Evolutionary conservation across 2,113 vertebrate species (phyloP).

Genomic region (Eulemur macaco): DNA sequence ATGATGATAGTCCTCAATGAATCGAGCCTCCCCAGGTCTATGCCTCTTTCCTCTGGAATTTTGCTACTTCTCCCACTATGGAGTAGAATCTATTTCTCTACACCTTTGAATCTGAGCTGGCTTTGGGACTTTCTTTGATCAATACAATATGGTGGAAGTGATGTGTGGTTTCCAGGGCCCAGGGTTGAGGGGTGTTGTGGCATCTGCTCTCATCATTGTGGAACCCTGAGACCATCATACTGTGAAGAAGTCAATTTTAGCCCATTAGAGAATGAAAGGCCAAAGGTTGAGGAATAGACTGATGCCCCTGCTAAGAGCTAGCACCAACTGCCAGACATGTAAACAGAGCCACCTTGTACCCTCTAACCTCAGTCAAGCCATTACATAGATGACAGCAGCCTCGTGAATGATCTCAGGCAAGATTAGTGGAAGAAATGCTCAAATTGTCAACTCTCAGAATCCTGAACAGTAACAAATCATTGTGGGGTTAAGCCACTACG

Average conservation of each 20-base stretch:
- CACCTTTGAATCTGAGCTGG: background rate
- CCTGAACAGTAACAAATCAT: background rate
- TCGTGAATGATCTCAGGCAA: background rate
- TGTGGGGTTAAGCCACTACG: background rate
- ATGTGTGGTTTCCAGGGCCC: background rate
- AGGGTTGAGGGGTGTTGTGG: background rate
- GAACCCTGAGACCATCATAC: background rate
- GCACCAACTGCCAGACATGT: background rate
- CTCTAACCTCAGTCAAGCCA: background rate
- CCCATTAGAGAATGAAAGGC: background rate
- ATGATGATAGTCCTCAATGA: background rate
- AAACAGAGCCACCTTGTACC: background rate
- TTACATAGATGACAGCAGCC: background rate
- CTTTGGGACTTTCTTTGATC: background rate
- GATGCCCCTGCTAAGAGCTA: background rate
- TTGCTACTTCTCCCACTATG: background rate
- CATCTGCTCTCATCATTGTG: background rate
- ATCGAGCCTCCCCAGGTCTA: background rate
- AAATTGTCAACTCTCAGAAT: background rate
- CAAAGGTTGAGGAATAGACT: background rate
- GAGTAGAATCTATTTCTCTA: background rate
- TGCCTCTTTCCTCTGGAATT: background rate
- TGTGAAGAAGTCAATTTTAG: background rate
- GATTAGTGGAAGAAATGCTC: background rate
- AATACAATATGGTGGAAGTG: background rate